Percentiles rank a stretch among this genome's conserved stretches.
Conservation (phyloP, 2,888 invertebrate genomes). For the Habroteleia sp. region DNA sequence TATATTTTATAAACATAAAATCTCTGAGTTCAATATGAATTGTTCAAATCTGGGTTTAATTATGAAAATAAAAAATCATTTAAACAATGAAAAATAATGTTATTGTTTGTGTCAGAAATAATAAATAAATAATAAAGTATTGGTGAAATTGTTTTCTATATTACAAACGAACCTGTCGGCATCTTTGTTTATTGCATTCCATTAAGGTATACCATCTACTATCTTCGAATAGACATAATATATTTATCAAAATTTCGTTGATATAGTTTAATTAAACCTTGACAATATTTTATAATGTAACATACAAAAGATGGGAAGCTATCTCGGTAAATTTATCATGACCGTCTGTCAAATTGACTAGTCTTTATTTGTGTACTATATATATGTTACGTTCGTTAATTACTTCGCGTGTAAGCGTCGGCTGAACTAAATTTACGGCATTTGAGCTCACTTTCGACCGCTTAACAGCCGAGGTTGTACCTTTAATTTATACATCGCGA, state of each 20-base stretch:
- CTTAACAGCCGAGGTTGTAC: conserved; percentile 26
- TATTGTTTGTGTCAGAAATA: too few relatives aligned
- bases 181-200: too few relatives aligned
- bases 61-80: too few relatives aligned
- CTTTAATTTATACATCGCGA: conserved; percentile 51
- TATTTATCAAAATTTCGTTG: background rate
- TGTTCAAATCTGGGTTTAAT: too few relatives aligned
- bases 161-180: too few relatives aligned
- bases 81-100: too few relatives aligned
- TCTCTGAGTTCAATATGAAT: too few relatives aligned
- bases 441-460: conserved; percentile 42
- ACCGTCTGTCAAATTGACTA: conserved; percentile 42
- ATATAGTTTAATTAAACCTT: conserved; percentile 31
- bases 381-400: conserved; percentile 52
- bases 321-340: conserved; percentile 50
- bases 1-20: too few relatives aligned
- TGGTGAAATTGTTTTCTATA: too few relatives aligned
- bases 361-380: conserved; percentile 53
- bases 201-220: too few relatives aligned
- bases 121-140: too few relatives aligned
- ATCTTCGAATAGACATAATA: too few relatives aligned
- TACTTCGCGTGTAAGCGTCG: conserved; percentile 53
- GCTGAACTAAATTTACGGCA: conserved; percentile 49
- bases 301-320: conserved; percentile 7
- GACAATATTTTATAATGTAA: conserved; percentile 17